These are phyloP conservation scores for Halcyon badia DNA, from an alignment of 2,797 vertebrate genomes.

Conservation along the genomic window DNA sequence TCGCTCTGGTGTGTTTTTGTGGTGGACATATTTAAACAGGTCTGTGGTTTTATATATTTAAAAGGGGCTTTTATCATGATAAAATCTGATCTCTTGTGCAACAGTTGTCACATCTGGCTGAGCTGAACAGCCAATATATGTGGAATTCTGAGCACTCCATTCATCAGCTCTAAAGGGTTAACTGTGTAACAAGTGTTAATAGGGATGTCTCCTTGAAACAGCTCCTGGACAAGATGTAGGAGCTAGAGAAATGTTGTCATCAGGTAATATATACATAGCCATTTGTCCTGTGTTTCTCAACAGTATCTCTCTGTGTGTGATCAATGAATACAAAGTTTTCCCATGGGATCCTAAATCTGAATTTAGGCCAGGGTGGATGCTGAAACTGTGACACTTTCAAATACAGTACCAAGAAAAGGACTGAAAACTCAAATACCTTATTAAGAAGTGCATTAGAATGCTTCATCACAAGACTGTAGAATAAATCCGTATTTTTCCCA, in stretches of 20 bases:
- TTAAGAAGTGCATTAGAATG: neutral
- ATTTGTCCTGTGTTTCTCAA: conserved; percentile 13
- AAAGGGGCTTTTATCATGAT: neutral
- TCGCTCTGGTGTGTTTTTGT: neutral
- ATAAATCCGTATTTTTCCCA: neutral
- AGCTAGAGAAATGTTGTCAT: neutral
- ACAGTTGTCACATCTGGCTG: neutral
- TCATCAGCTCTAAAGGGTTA: neutral
- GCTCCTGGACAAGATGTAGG: neutral
- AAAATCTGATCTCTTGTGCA: neutral
- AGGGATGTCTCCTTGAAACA: neutral
- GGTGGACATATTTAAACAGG: neutral
- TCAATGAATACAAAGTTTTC: conserved; percentile 15
- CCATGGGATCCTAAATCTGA: neutral
- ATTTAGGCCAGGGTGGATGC: conserved; percentile 24
- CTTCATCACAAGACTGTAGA: neutral
- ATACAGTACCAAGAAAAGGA: neutral
- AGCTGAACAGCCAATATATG: neutral
- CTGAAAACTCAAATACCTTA: neutral
- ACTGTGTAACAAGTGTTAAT: neutral
- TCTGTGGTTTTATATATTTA: neutral
- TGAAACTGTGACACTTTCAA: neutral
- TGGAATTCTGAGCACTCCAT: neutral
- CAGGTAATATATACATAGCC: neutral
- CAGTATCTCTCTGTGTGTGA: neutral